A percentile compares a stretch with the other conserved stretches of the same genome.
phyloP scores from a whole-genome alignment of 2,888 invertebrate species.

The Phengaris arion region DNA sequence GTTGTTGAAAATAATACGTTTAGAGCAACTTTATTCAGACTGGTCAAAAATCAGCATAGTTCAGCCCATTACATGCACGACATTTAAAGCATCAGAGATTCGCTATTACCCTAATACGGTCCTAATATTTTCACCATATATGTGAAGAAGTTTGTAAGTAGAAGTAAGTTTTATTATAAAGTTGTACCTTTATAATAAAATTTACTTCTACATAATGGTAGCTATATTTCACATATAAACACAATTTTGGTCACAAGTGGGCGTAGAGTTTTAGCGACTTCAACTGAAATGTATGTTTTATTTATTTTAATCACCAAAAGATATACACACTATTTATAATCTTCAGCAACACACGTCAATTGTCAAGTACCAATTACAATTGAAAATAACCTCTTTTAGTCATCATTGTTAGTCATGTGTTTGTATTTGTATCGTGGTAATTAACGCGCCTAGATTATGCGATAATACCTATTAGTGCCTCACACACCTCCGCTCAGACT shows the following conservation, averaged over 20 bases:
- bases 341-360: neutral
- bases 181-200: no score
- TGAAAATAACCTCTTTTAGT: neutral
- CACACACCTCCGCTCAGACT: neutral
- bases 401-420: slow-evolving; percentile 5
- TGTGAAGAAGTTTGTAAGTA: no score
- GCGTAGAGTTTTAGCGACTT: neutral
- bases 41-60: no score
- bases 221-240: neutral
- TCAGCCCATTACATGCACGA: no score
- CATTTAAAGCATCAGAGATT: no score
- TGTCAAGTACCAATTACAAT: neutral
- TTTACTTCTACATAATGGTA: no score
- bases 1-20: no score
- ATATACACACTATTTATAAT: neutral
- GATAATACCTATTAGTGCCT: slow-evolving; percentile 3
- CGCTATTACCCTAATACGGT: no score
- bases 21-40: no score
- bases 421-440: slow-evolving; percentile 1
- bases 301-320: neutral
- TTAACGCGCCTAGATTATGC: slow-evolving; percentile 16
- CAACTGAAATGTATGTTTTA: neutral
- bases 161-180: no score
- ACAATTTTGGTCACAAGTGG: neutral
- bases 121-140: no score